These are phyloP conservation scores for Drosophila funebris DNA, from an alignment of 1,140 invertebrate species.

Conservation along the genomic window DNA sequence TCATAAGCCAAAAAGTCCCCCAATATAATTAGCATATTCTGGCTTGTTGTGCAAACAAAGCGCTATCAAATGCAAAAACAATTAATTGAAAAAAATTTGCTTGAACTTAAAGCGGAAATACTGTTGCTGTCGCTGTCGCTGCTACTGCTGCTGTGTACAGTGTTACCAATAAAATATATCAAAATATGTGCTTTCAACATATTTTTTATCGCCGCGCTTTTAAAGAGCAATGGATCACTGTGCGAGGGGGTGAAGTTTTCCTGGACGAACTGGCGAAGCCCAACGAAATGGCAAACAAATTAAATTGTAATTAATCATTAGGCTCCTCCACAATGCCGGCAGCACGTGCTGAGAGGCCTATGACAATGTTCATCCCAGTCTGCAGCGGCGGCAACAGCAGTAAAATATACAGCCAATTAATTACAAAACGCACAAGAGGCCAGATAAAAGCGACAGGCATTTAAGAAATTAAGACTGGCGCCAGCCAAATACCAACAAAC, in stretches of 20 bases:
- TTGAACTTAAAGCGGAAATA: slow-evolving; percentile 21
- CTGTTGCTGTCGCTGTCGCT: not conserved
- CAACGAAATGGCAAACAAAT: slow-evolving; percentile 70
- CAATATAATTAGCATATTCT: slow-evolving; percentile 63
- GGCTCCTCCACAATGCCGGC: slow-evolving; percentile 31
- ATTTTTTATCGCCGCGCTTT: slow-evolving; percentile 1
- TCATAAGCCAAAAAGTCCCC: slow-evolving; percentile 44
- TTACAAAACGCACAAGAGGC: slow-evolving; percentile 72
- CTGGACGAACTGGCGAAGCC: not conserved
- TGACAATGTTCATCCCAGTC: slow-evolving; percentile 48
- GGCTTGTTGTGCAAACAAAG: slow-evolving; percentile 40
- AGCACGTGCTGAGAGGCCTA: slow-evolving; percentile 69
- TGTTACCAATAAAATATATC: not conserved
- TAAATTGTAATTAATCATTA: slow-evolving; percentile 82
- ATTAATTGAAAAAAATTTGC: slow-evolving; percentile 59
- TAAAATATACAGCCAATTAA: slow-evolving; percentile 72
- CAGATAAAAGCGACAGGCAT: slow-evolving; percentile 65
- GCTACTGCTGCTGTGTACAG: slow-evolving; percentile 1
- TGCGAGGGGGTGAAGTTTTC: not conserved
- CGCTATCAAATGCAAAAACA: slow-evolving; percentile 61
- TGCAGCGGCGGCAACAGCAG: slow-evolving; percentile 21
- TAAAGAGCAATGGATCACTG: slow-evolving; percentile 7
- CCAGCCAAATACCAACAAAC: slow-evolving; percentile 9
- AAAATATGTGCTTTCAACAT: not conserved
- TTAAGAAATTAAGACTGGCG: slow-evolving; percentile 49